Evolutionary conservation across 2,797 vertebrate genomes (phyloP), one percentile per base, ranked within the genome.

Genomic region (Oreochromis mossambicus): DNA sequence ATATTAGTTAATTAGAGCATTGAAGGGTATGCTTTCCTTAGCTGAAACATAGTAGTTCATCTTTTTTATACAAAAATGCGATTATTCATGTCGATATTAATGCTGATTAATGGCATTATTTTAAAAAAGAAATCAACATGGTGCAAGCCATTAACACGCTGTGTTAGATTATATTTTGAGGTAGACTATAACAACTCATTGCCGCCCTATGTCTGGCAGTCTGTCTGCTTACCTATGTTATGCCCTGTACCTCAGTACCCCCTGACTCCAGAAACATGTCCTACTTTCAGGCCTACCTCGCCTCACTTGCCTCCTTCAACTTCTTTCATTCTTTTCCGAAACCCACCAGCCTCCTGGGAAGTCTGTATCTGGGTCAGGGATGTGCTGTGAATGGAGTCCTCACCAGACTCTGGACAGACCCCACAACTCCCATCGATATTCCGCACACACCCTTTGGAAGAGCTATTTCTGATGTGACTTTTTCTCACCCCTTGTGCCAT

Each of bases 361-460:
- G 87, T 75, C 84, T 84, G 85, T 94, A 96, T 95, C 89, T 96
- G 94, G 96, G 95, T 96, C 95, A 95, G 92, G 82, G 91, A 94
- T 92, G 91, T 91, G 89, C 92, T 86, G 92, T 94, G 94, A 94
- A 94, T 95, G 93, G 89, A 95, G 93, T 93, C 91, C 89, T 88
- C 87, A 83, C 78, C 58, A 87, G 78, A 89, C 87, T 93, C 91
- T 84, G 88, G 92, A 94, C 92, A 82, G 88, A 86, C 84, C 85
- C 54, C 77, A 17, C 83, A 82, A 66, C 56, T 83, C 81, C 84
- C 92, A 89, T 94, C 88, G 87, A 94, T 93, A 93, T 94, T 93
- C 87, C 83, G 78, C 84, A 87, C 86, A 88, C 91, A 89, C 86
- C 84, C 83, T 91, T 89, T 80, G 83, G 19, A 93, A 91, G 90